Conservation (phyloP, 2,888 invertebrate species). For the Synanthedon formicaeformis region DNA sequence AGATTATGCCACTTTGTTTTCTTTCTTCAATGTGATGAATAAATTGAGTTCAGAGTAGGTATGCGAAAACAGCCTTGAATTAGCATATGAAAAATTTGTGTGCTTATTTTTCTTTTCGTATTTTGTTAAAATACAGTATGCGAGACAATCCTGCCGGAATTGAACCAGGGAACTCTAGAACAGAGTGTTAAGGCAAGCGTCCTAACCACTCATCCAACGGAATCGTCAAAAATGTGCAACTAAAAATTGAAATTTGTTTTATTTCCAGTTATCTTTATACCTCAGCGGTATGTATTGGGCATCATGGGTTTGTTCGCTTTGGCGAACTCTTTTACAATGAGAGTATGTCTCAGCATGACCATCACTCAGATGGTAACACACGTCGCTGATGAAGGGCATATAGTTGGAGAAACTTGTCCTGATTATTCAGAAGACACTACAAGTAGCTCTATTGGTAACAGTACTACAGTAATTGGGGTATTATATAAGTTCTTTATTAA, state of each 20-base stretch:
- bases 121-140: too few species aligned
- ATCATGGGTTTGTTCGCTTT: conserved; percentile 78
- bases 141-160: too few species aligned
- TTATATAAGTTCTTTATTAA: background rate
- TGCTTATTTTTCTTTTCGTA: too few species aligned
- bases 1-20: background rate
- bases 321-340: conserved; percentile 79
- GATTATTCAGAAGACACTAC: conserved; percentile 17
- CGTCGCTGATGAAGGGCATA: conserved; percentile 31
- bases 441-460: conserved; percentile 11
- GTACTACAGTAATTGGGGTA: conserved; percentile 18
- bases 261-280: conserved; percentile 69
- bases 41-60: too few species aligned
- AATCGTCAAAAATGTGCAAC: too few species aligned
- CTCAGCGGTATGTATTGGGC: conserved; percentile 77
- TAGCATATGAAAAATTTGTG: too few species aligned
- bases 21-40: too few species aligned
- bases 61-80: too few species aligned
- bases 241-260: too few species aligned
- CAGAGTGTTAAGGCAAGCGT: too few species aligned
- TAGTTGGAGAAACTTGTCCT: conserved; percentile 65
- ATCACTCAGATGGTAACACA: conserved; percentile 76
- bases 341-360: conserved; percentile 77
- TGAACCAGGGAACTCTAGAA: too few species aligned
- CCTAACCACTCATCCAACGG: too few species aligned